A percentile compares a stretch with the other conserved stretches of the same genome.
These are phyloP conservation scores for Microctonus hyperodae DNA, from an alignment of 2,888 invertebrate genomes.

Conservation along the genomic window DNA sequence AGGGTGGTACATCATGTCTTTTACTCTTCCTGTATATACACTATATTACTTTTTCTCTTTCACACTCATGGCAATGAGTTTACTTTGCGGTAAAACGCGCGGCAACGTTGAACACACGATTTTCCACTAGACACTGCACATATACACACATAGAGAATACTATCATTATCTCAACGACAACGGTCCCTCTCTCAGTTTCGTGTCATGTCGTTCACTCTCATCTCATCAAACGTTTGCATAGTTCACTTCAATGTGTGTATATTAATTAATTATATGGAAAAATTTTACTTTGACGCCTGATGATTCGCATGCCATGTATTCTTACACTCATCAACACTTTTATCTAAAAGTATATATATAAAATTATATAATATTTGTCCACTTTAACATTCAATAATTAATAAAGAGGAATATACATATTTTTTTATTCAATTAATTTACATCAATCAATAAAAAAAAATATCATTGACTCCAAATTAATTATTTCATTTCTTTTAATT, in stretches of 20 bases:
- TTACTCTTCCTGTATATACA: constrained; percentile 4
- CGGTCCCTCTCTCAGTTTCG: background rate
- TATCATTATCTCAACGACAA: background rate
- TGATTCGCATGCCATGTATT: background rate
- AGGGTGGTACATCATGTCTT: constrained; percentile 3
- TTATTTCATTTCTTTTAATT: too few relatives aligned
- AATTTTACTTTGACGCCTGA: background rate
- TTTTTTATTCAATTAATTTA: too few relatives aligned
- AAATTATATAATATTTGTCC: too few relatives aligned
- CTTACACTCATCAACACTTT: background rate
- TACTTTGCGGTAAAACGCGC: constrained; percentile 21
- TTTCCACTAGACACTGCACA: background rate
- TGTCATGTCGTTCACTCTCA: background rate
- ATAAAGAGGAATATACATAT: too few relatives aligned
- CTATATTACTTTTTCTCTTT: background rate
- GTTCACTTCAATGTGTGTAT: background rate
- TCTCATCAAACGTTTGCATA: constrained; percentile 18
- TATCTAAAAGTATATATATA: background rate
- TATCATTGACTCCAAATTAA: too few relatives aligned
- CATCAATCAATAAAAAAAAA: too few relatives aligned
- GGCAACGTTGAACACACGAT: constrained; percentile 24
- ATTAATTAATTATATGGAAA: constrained; percentile 8
- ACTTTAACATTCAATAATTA: too few relatives aligned
- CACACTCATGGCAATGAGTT: constrained; percentile 23
- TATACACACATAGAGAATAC: background rate